These are phyloP conservation scores for Yoshiicerus persimilis DNA, from an alignment of 1,140 invertebrate genomes.

Conservation along the genomic window DNA sequence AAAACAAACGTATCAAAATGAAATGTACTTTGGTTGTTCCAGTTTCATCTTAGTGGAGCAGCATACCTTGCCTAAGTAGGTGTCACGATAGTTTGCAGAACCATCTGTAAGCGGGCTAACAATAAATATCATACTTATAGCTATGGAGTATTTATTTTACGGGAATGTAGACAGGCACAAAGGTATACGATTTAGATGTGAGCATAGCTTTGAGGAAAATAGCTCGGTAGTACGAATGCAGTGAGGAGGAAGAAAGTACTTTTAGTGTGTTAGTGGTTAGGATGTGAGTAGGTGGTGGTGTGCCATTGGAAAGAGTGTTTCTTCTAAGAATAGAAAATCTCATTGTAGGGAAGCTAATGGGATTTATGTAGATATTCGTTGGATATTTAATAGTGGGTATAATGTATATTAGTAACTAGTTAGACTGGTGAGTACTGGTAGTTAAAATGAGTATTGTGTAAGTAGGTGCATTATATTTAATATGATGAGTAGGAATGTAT, in stretches of 20 bases:
- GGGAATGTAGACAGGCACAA: too few relatives aligned
- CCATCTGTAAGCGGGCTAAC: not conserved
- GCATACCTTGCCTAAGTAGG: not conserved
- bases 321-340: not conserved
- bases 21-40: not conserved
- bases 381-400: not conserved
- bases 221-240: too few relatives aligned
- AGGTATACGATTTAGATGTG: too few relatives aligned
- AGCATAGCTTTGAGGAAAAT: too few relatives aligned
- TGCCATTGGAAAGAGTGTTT: too few relatives aligned
- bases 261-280: too few relatives aligned
- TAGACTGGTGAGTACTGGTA: not conserved
- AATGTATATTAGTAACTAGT: too few relatives aligned
- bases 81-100: not conserved
- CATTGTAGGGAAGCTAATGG: not conserved
- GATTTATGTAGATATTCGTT: not conserved
- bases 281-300: too few relatives aligned
- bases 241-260: too few relatives aligned
- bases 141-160: not conserved
- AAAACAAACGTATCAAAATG: slow-evolving; percentile 1
- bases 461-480: not conserved
- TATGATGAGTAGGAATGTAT: not conserved
- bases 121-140: not conserved
- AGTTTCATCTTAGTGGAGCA: not conserved
- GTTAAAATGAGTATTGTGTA: not conserved